Evolutionary conservation across 2,888 invertebrate genomes (phyloP).

Genomic region (Trichogramma evanescens): DNA sequence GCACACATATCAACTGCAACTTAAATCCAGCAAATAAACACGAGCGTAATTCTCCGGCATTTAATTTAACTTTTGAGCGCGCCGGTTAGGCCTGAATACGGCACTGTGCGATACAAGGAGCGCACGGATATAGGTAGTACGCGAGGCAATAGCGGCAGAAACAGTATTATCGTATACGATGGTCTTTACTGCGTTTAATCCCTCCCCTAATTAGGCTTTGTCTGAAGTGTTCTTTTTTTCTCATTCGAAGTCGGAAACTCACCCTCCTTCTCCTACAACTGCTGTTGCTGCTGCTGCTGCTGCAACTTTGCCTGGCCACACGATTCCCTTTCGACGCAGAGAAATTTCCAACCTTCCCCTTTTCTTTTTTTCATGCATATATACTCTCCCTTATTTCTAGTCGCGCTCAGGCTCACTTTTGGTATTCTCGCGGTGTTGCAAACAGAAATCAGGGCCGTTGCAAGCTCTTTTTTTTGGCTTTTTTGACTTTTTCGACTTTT

Average conservation of each 20-base stretch:
- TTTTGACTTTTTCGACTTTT: no score
- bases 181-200: constrained; percentile 7
- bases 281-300: no score
- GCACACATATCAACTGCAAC: constrained; percentile 9
- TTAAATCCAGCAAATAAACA: constrained; percentile 5
- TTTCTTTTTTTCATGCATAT: not conserved
- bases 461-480: no score
- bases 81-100: not conserved
- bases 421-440: no score
- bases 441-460: no score
- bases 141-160: not conserved
- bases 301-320: not conserved
- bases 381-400: no score
- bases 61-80: constrained; percentile 16
- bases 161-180: constrained; percentile 12
- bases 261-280: not conserved
- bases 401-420: no score
- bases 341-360: not conserved
- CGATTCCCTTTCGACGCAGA: constrained; percentile 13
- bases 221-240: constrained; percentile 14
- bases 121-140: no score
- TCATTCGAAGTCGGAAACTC: constrained; percentile 17
- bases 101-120: not conserved
- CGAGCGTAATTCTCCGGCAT: constrained; percentile 9
- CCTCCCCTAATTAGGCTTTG: constrained; percentile 20